Evolutionary conservation across 2,888 invertebrate genomes (phyloP).

Genomic region (Marronus borbonicus): DNA sequence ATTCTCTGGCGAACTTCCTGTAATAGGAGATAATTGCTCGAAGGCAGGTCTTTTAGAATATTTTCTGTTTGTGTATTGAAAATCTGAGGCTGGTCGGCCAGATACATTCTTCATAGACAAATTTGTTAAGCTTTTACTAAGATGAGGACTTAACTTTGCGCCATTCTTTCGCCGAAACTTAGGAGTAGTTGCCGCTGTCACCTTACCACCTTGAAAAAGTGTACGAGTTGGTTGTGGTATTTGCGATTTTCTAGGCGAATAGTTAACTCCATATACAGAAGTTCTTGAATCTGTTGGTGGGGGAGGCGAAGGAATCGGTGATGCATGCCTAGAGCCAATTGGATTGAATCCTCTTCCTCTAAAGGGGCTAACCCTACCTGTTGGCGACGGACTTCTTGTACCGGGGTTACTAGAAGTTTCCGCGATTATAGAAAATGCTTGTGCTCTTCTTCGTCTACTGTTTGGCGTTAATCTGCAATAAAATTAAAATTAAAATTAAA

Average conservation of each 20-base stretch:
- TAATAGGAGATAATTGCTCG: slow-evolving; percentile 66
- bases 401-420: slow-evolving; percentile 63
- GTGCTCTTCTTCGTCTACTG: slow-evolving; percentile 64
- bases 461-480: slow-evolving; percentile 51
- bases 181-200: slow-evolving; percentile 57
- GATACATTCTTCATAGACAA: slow-evolving; percentile 58
- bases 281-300: slow-evolving; percentile 51
- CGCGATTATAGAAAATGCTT: slow-evolving; percentile 69
- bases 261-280: slow-evolving; percentile 35
- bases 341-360: slow-evolving; percentile 69
- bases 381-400: slow-evolving; percentile 66
- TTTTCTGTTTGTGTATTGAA: slow-evolving; percentile 50
- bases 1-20: slow-evolving; percentile 68
- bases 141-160: slow-evolving; percentile 60
- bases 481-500: slow-evolving; percentile 26
- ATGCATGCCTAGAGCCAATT: slow-evolving; percentile 67
- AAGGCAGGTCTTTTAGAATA: slow-evolving; percentile 61
- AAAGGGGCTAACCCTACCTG: slow-evolving; percentile 69
- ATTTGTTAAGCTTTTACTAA: slow-evolving; percentile 66
- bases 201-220: slow-evolving; percentile 63
- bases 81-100: slow-evolving; percentile 61
- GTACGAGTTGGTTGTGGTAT: slow-evolving; percentile 56
- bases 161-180: slow-evolving; percentile 54
- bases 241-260: slow-evolving; percentile 52
- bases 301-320: slow-evolving; percentile 65